phyloP scores from a whole-genome alignment of 92 coral and sea anemone species.

The Isaurus tuberculatus region DNA sequence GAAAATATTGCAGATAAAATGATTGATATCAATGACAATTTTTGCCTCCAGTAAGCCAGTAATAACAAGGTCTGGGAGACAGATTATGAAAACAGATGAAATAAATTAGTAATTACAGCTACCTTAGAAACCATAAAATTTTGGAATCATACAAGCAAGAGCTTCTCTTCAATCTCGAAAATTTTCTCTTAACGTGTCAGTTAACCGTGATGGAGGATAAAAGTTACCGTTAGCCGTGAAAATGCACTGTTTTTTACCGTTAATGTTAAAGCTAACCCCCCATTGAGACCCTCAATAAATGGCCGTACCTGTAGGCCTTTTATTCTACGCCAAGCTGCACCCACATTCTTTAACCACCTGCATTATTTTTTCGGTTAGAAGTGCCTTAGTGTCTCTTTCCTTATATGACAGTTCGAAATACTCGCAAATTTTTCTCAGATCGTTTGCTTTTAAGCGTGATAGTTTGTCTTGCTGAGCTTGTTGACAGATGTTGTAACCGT shows the following conservation, averaged over 20 bases:
- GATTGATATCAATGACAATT: neutral
- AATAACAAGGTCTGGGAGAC: conserved; percentile 8
- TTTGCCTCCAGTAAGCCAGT: neutral
- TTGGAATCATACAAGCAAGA: conserved; percentile 3
- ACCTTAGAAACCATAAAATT: neutral
- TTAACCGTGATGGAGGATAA: conserved; percentile 7
- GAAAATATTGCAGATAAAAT: conserved; percentile 4
- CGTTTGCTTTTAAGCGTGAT: conserved; percentile 17
- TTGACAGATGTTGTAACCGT: conserved; percentile 20
- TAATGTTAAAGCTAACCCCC: neutral
- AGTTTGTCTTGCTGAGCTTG: conserved; percentile 19
- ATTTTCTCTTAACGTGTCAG: conserved; percentile 16
- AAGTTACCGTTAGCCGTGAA: conserved; percentile 12
- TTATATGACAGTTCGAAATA: conserved; percentile 24
- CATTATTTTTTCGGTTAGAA: conserved; percentile 10
- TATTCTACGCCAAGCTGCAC: conserved; percentile 19
- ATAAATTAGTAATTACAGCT: neutral
- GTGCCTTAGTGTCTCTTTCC: conserved; percentile 29
- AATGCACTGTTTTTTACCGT: neutral
- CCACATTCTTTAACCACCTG: conserved; percentile 20
- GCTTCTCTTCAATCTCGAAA: neutral
- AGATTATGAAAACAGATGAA: conserved; percentile 7
- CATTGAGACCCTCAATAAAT: conserved; percentile 6
- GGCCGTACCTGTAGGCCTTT: neutral
- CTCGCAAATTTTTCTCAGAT: conserved; percentile 15